A percentile compares a stretch with the other conserved stretches of the same genome.
Evolutionary conservation across 2,888 invertebrate genomes (phyloP).

Genomic region (Azorinus chamasolen): DNA sequence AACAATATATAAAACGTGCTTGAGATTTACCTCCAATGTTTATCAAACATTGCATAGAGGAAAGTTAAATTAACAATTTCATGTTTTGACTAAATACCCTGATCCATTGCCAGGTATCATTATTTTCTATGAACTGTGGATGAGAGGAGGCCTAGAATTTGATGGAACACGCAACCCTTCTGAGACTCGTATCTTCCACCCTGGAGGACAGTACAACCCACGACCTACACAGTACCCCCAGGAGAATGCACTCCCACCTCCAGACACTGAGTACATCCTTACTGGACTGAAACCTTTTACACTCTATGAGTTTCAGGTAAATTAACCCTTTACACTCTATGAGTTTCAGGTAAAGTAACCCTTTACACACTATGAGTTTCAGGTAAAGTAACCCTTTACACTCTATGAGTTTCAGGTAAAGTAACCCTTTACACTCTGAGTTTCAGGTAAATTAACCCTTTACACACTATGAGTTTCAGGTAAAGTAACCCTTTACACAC

Average conservation of each 20-base stretch:
- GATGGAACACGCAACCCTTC: slow-evolving; percentile 71
- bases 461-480: too few relatives aligned
- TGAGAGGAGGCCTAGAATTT: slow-evolving; percentile 73
- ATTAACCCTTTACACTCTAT: slow-evolving; percentile 82
- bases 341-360: slow-evolving; percentile 84
- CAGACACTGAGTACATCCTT: slow-evolving; percentile 80
- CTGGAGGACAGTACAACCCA: slow-evolving; percentile 85
- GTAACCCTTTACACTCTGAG: too few relatives aligned
- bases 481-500: too few relatives aligned
- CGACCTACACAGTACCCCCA: slow-evolving; percentile 69
- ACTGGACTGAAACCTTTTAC: slow-evolving; percentile 80
- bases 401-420: too few relatives aligned
- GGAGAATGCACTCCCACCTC: slow-evolving; percentile 79
- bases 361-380: too few relatives aligned
- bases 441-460: too few relatives aligned
- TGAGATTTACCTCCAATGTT: too few relatives aligned
- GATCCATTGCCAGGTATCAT: slow-evolving; percentile 83
- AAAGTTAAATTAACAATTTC: too few relatives aligned
- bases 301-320: slow-evolving; percentile 84
- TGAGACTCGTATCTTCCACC: slow-evolving; percentile 79
- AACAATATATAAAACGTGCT: too few relatives aligned
- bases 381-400: too few relatives aligned
- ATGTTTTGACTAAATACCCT: too few relatives aligned
- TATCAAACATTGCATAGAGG: too few relatives aligned
- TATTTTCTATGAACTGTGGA: slow-evolving; percentile 85